phyloP scores from a whole-genome alignment of 2,888 invertebrate genomes.

The Aporophyla lueneburgensis region DNA sequence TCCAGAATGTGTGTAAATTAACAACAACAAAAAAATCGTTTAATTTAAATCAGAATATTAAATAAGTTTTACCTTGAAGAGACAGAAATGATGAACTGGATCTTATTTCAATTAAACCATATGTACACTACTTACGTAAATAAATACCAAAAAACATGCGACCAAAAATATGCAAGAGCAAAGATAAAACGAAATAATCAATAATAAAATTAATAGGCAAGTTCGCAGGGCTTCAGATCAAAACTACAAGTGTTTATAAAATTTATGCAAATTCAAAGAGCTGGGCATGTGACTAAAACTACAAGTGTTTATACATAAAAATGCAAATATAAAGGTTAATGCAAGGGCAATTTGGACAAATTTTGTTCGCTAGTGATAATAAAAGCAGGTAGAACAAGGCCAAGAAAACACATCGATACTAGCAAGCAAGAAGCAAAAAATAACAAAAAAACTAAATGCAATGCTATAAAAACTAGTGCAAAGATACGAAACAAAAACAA shows the following conservation, averaged over 20 bases:
- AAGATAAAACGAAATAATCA: background rate
- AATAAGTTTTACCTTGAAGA: background rate
- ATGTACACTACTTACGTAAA: background rate
- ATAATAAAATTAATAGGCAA: background rate
- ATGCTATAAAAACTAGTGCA: too few species aligned
- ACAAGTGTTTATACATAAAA: too few species aligned
- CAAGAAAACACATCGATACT: background rate
- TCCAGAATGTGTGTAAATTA: background rate
- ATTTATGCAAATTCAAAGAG: too few species aligned
- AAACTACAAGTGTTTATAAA: too few species aligned
- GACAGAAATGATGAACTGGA: background rate
- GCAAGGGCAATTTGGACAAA: slow-evolving; percentile 12
- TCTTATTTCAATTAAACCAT: background rate
- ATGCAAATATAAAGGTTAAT: too few species aligned
- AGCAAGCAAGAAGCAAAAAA: background rate
- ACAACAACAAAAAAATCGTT: background rate
- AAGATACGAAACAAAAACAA: background rate
- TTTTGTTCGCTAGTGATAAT: background rate
- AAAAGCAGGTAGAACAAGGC: background rate
- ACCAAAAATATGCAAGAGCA: slow-evolving; percentile 2
- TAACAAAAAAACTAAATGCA: background rate
- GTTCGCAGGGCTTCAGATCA: slow-evolving; percentile 19
- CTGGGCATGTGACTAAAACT: too few species aligned
- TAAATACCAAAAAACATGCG: background rate
- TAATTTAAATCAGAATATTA: too few species aligned